Conservation (phyloP, 2,113 vertebrate genomes). For the Petrocephalus zakoni region DNA sequence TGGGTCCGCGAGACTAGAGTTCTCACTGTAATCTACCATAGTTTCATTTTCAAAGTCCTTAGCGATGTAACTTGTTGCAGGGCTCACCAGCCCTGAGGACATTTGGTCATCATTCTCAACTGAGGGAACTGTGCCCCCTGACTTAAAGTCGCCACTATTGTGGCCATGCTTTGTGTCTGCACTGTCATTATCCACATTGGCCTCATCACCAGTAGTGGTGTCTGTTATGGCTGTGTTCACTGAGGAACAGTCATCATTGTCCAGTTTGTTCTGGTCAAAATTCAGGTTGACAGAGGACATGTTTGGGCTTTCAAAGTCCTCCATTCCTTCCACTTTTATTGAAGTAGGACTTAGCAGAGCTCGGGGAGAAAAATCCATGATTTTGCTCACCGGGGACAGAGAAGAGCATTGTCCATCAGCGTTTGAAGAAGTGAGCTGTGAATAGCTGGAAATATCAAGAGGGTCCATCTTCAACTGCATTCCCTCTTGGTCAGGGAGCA, state of each 20-base stretch:
- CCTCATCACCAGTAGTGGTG: conserved; percentile 96
- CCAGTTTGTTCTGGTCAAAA: conserved; percentile 90
- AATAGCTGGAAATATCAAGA: conserved; percentile 76
- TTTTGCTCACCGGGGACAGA: conserved; percentile 86
- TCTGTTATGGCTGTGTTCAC: conserved; percentile 98
- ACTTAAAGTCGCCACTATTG: conserved; percentile 76
- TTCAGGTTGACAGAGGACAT: conserved; percentile 90
- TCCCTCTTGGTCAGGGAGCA: conserved; percentile 85
- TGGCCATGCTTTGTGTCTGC: conserved; percentile 83
- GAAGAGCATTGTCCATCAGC: conserved; percentile 84
- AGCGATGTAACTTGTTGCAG: conserved; percentile 90
- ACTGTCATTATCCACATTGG: conserved; percentile 90
- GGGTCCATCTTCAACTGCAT: conserved; percentile 87
- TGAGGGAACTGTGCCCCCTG: conserved; percentile 73
- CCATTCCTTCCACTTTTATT: conserved; percentile 95
- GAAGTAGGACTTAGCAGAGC: conserved; percentile 90
- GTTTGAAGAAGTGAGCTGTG: conserved; percentile 71
- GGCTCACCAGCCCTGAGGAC: conserved; percentile 94
- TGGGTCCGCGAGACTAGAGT: conserved; percentile 92
- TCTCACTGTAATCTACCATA: conserved; percentile 95
- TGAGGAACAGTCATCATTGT: conserved; percentile 98
- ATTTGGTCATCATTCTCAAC: conserved; percentile 93
- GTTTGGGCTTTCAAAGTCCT: conserved; percentile 91
- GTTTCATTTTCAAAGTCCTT: conserved; percentile 95
- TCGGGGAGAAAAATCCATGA: conserved; percentile 86